Base-by-base conservation (phyloP, 2,113 vertebrate genomes). In the Acanthochromis polyacanthus region DNA sequence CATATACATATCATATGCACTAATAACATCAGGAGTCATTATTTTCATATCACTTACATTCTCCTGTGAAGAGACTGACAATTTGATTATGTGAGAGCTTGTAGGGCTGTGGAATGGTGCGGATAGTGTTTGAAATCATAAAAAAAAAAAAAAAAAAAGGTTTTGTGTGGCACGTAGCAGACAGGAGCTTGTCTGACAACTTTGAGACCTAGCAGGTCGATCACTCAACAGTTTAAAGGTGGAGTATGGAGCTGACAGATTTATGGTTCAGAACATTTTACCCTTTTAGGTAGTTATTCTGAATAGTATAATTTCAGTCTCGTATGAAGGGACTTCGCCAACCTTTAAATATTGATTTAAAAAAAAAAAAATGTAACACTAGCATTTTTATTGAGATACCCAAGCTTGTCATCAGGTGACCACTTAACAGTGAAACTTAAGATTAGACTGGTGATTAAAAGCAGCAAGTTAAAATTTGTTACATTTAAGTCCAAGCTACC, bases 181-280 rank as follows among this genome's bases (percentile, higher is more conserved):
- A 58, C 23, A 64, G 43, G 11, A 45, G 55, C 7, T 11, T 9
- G 1, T 45, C 48, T 28, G 45, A 22, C 59, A 81, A 67, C 70
- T 40, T 64, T 65, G 51, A 63, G 11, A 57, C 62, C 48, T 23
- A 52, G n/a, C 20, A 72, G 17, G 22, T 57, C 51, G 51, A 52
- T 75, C 70, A 45, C 25, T 38, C 71, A 45, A 65, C 57, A 81
- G 53, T 15, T 68, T 25, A 57, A 40, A 57, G 65, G n/a, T 23
- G 69, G 32, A 64, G 19, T 71, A 32, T 3, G 30, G 52, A 72
- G 51, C 7, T 72, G 10, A 63, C 71, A 66, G n/a, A 57, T 0
- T 4, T 16, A 53, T 63, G 10, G 43, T 43, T 71, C 12, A 52
- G 38, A n/a, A 53, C 23, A 40, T 22, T 7, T n/a, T 43, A 46